These are phyloP conservation scores for Fundulus diaphanus DNA, from an alignment of 2,797 vertebrate genomes.

Conservation along the genomic window DNA sequence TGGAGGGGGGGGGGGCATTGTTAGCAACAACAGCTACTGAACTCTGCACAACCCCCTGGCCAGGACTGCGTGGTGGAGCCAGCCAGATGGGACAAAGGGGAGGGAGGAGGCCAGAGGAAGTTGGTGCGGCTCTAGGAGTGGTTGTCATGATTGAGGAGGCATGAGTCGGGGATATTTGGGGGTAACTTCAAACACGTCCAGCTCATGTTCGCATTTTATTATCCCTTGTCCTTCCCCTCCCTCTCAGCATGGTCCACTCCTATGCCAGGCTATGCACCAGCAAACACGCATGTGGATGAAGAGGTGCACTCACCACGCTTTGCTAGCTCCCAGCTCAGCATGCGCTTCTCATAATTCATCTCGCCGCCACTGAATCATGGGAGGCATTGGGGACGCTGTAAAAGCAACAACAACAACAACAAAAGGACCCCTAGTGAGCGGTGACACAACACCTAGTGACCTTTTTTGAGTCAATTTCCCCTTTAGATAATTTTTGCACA, in stretches of 20 bases:
- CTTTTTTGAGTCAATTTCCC: constrained; percentile 64
- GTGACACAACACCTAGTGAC: constrained; percentile 56
- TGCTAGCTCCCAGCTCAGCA: constrained; percentile 67
- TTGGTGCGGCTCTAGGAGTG: constrained; percentile 51
- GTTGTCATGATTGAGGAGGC: constrained; percentile 44
- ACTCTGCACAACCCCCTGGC: constrained; percentile 81
- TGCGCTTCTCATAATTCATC: constrained; percentile 75
- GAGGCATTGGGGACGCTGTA: constrained; percentile 51
- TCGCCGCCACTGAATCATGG: constrained; percentile 63
- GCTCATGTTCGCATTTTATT: constrained; percentile 69
- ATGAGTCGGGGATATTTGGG: constrained; percentile 34
- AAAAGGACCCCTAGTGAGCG: constrained; percentile 40
- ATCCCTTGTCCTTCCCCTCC: constrained; percentile 72
- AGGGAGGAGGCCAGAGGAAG: constrained; percentile 50
- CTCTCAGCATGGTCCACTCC: constrained; percentile 56
- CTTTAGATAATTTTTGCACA: constrained; percentile 63
- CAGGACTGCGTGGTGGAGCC: constrained; percentile 72
- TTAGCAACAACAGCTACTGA: constrained; percentile 78
- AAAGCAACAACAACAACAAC: constrained; percentile 21
- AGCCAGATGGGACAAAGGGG: constrained; percentile 69
- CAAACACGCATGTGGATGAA: constrained; percentile 61
- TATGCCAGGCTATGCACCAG: constrained; percentile 63
- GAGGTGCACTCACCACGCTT: constrained; percentile 61
- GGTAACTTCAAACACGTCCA: constrained; percentile 65
- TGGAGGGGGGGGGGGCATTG: constrained; percentile 54